These are phyloP conservation scores for Notothenia rossii DNA, from an alignment of 2,113 vertebrate genomes.

Conservation along the genomic window DNA sequence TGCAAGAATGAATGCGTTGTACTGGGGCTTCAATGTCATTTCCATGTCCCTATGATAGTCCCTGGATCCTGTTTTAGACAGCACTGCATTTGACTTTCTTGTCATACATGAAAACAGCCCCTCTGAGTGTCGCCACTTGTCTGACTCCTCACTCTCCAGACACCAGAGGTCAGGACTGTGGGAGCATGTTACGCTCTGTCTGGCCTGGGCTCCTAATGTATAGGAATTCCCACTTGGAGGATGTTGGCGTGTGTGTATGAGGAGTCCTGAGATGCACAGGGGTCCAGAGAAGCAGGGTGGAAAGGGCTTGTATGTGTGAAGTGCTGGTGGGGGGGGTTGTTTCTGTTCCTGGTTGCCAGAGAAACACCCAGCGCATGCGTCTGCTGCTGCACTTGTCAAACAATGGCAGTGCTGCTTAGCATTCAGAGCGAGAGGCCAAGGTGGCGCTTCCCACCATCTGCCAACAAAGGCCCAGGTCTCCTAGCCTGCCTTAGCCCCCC, in stretches of 20 bases:
- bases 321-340: slow-evolving; percentile 45
- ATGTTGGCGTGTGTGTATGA: slow-evolving; percentile 44
- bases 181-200: slow-evolving; percentile 31
- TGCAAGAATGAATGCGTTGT: slow-evolving; percentile 11
- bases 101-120: slow-evolving; percentile 16
- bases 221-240: slow-evolving; percentile 51
- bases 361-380: slow-evolving; percentile 80
- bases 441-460: slow-evolving; percentile 84
- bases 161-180: slow-evolving; percentile 55
- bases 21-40: neutral
- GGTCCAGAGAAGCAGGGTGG: slow-evolving; percentile 11
- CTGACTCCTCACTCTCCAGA: slow-evolving; percentile 46
- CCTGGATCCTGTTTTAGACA: neutral
- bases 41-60: neutral
- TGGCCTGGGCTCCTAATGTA: slow-evolving; percentile 29
- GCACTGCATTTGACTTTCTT: slow-evolving; percentile 30
- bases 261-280: slow-evolving; percentile 30
- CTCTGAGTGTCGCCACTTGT: slow-evolving; percentile 34
- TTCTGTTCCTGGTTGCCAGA: slow-evolving; percentile 80
- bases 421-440: slow-evolving; percentile 83
- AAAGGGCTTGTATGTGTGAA: slow-evolving; percentile 23
- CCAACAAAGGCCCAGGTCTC: slow-evolving; percentile 86
- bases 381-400: slow-evolving; percentile 80
- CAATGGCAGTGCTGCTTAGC: slow-evolving; percentile 86
- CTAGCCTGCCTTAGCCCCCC: slow-evolving; percentile 66